Evolutionary conservation across 2,888 invertebrate species (phyloP), one percentile per base, ranked within the genome.

Genomic region (Laothoe populi): DNA sequence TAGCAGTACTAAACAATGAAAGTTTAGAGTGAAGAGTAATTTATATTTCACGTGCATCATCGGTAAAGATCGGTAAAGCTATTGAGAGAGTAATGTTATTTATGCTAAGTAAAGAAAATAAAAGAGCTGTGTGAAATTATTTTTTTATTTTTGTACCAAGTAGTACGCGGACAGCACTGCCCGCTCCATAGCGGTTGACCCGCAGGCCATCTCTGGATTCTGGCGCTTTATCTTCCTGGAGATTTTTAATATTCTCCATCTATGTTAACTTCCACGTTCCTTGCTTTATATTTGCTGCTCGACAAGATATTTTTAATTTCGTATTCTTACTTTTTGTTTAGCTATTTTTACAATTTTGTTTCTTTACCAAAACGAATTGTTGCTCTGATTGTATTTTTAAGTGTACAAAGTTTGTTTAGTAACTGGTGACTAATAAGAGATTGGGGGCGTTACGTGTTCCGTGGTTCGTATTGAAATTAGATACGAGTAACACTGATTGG

Each of bases 201-300:
- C 62, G 64, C 59, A 26, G 66, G 67, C 67, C 58, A 63, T 64
- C 61, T 61, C 60, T 42, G 49, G 62, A 64, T 57, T 65, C 63
- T 48, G 59, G 16, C 61, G 48, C 64, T 67, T 62, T 64, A 63
- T 66, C 62, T 64, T 59, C 57, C 46, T 59, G 26, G 48, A 60
- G 42, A 64, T 66, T 69, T 69, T 66, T 68, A 66, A 67, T 70
- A 69, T 69, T 62, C 60, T 48, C 62, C 46, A 49, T 57, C 49
- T 57, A 49, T 66, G 63, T 64, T 58, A 38, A 57, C 38, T 62
- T 44, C 57, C 44, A 35, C 38, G 48, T 40, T 62, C 48, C 61
- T 44, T 26, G 57, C 2, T 16, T 53, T 53, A 35, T 31, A 53
- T 31, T 53, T 19, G 4, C 35, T 19, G 49, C 31, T 45, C 38